Evolutionary conservation across 2,797 vertebrate species (phyloP).

Genomic region (Leontocebus nigricollis): DNA sequence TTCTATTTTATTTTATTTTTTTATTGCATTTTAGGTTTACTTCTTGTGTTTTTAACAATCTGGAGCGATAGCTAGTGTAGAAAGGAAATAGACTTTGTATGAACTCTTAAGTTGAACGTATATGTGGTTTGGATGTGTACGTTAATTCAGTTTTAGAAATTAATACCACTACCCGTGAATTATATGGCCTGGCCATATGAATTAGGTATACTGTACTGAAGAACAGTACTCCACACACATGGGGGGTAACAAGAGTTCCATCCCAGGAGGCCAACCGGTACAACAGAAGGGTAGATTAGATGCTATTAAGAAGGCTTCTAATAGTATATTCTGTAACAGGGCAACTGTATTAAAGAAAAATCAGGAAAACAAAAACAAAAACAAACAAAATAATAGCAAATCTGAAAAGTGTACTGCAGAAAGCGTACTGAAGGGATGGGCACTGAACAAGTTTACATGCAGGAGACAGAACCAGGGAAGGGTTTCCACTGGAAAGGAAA

Average conservation of each 20-base stretch:
- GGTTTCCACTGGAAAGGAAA: background rate
- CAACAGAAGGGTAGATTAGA: slow-evolving; percentile 70
- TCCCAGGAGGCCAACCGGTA: slow-evolving; percentile 64
- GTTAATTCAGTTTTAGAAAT: slow-evolving; percentile 77
- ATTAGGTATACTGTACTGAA: slow-evolving; percentile 75
- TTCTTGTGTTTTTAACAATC: slow-evolving; percentile 24
- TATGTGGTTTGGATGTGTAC: slow-evolving; percentile 76
- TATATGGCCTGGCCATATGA: slow-evolving; percentile 73
- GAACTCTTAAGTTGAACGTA: slow-evolving; percentile 65
- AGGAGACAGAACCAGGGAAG: background rate
- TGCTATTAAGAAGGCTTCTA: slow-evolving; percentile 59
- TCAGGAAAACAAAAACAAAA: slow-evolving; percentile 43
- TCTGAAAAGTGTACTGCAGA: background rate
- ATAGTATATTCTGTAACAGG: slow-evolving; percentile 76
- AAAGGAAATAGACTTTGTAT: slow-evolving; percentile 71
- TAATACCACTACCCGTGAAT: slow-evolving; percentile 74
- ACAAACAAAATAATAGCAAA: background rate
- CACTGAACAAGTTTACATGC: background rate
- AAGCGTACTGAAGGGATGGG: background rate
- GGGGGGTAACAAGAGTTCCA: slow-evolving; percentile 64
- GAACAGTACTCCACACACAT: slow-evolving; percentile 65
- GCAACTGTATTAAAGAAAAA: slow-evolving; percentile 81
- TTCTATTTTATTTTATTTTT: no score
- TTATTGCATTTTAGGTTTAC: no score
- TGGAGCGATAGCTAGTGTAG: slow-evolving; percentile 66